Percentiles rank a stretch among this genome's conserved stretches.
Evolutionary conservation across 2,797 vertebrate species (phyloP).

Genomic region (Lerista edwardsae): DNA sequence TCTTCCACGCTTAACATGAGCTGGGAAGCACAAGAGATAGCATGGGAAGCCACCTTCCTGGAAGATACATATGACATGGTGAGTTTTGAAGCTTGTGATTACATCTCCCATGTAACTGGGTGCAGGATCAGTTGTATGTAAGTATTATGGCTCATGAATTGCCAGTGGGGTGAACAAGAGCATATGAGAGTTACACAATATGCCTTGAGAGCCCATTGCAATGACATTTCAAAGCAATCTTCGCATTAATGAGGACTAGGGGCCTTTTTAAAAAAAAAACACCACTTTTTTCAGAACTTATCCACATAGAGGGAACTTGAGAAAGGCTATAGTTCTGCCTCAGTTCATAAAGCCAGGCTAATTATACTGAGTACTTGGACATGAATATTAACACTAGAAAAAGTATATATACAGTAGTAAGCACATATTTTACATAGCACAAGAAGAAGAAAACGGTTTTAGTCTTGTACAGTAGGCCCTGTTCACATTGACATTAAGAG

Average conservation of each 20-base stretch:
- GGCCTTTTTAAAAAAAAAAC: neutral
- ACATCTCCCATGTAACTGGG: neutral
- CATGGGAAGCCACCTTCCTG: neutral
- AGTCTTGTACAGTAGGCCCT: neutral
- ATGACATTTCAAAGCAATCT: neutral
- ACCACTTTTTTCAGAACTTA: neutral
- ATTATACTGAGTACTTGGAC: neutral
- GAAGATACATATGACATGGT: neutral
- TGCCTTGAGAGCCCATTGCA: neutral
- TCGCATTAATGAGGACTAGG: neutral
- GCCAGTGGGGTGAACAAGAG: neutral
- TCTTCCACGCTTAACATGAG: neutral
- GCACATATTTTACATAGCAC: neutral
- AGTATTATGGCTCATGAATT: neutral
- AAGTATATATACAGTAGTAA: neutral
- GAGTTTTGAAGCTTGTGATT: neutral
- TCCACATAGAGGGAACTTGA: neutral
- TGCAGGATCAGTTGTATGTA: neutral
- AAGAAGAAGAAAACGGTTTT: neutral
- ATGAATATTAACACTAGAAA: neutral
- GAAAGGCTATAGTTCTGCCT: neutral
- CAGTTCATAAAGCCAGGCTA: neutral
- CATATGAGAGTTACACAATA: neutral
- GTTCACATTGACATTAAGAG: neutral
- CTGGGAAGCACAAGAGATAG: neutral